Base-by-base conservation (phyloP, 2,888 invertebrate genomes). In the Diachrysia chrysitis region DNA sequence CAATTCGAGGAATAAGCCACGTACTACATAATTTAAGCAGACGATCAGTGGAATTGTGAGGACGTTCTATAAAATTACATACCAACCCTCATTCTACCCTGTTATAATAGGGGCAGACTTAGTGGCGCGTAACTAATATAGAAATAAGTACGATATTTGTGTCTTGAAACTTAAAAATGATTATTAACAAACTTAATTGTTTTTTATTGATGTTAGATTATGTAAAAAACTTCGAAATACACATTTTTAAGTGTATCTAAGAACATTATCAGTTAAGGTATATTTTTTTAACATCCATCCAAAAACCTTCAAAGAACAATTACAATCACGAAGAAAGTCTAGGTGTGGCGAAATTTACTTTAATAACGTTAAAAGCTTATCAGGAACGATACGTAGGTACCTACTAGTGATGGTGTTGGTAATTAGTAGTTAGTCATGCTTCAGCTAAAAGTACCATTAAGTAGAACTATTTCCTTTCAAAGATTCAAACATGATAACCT, bases 1-100 rank as follows among this genome's bases (percentile, higher is more conserved):
- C 58, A 64, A 56, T 64, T 63, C 58, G 63, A 79, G 66, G 58
- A 56, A 66, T 74, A 64, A 59, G 42, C 35, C 48, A 65, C 61
- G 48, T 63, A 67, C 57, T 75, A 71, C 67, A 78, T 77, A 79
- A 71, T 75, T 77, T 63, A 77, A 68, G 71, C 76, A 78, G 48
- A 60, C 35, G 46, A 66, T 66, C 64, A 63, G 64, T 37, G 55
- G 66, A 79, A 66, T 71, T 42, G 61, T 62, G 60, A 42, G 51
- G 62, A 78, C 16, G 19, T 59, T 42, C 57, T 73, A 17, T 53
- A 66, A 48, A 70, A 63, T 63, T 64, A 59, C 62, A 53, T 56
- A 42, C 3, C 54, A 54, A 58, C 21, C 63, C 66, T 54, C 48
- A 23, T 53, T 55, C 21, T 14, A 25, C 12, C 55, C 54, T 9